Evolutionary conservation across 2,797 vertebrate species (phyloP).

Genomic region (Pygocentrus nattereri): DNA sequence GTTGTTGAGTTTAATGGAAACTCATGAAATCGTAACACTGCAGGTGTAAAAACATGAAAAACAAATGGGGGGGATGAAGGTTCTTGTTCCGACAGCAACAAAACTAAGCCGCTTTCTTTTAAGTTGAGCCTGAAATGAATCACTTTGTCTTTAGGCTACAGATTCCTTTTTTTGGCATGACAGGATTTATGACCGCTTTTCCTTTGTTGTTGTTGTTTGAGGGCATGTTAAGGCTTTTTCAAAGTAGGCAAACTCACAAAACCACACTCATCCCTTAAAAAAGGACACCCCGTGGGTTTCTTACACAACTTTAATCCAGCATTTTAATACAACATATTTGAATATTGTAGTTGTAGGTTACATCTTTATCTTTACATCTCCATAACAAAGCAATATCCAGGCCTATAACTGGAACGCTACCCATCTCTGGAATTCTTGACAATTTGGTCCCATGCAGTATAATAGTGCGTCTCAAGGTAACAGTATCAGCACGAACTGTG

Average conservation of each 20-base stretch:
- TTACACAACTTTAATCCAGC: slow-evolving; percentile 32
- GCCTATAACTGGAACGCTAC: not conserved
- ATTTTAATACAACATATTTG: slow-evolving; percentile 34
- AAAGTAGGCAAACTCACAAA: not conserved
- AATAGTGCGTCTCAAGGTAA: not conserved
- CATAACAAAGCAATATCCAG: not conserved
- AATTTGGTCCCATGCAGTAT: not conserved
- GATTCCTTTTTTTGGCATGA: too few species aligned
- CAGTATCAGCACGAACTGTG: too few species aligned
- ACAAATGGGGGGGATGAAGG: too few species aligned
- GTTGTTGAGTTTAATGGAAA: too few species aligned
- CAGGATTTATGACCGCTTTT: too few species aligned
- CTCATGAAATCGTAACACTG: too few species aligned
- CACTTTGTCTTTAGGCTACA: too few species aligned
- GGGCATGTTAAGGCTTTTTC: not conserved
- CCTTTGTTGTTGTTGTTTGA: too few species aligned
- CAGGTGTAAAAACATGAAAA: too few species aligned
- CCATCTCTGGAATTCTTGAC: not conserved
- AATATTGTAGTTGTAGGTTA: slow-evolving; percentile 17
- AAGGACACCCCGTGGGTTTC: not conserved
- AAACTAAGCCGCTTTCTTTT: too few species aligned
- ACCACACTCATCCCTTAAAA: not conserved
- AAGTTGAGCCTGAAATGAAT: too few species aligned
- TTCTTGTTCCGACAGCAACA: too few species aligned
- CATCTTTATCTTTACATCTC: not conserved